Conservation (phyloP, 2,113 vertebrate species). For the Eulemur macaco region DNA sequence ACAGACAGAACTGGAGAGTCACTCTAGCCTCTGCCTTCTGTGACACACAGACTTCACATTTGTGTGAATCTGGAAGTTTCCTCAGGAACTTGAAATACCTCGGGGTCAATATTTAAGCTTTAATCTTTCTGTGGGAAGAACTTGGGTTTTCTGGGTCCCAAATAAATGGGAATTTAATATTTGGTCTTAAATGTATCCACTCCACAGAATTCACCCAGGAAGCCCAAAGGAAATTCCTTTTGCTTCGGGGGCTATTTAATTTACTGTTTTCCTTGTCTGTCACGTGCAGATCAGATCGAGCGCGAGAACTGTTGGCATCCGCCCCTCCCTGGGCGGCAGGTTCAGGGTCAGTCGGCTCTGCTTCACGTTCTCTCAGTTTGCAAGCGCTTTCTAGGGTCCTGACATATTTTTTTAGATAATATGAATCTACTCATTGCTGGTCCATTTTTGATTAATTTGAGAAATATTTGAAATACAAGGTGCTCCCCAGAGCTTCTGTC, state of each 20-base stretch:
- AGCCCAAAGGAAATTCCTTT: neutral
- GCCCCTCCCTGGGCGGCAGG: neutral
- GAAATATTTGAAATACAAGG: neutral
- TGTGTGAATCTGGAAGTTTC: neutral
- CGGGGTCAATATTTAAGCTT: neutral
- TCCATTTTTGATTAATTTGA: neutral
- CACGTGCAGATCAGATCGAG: too few relatives aligned
- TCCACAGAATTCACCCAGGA: neutral
- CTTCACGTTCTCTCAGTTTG: rapidly evolving
- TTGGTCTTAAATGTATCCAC: rapidly evolving
- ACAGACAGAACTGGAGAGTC: rapidly evolving
- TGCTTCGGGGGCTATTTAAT: neutral
- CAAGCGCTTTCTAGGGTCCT: neutral
- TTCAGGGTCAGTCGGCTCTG: rapidly evolving
- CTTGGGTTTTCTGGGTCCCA: neutral
- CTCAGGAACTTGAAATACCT: neutral
- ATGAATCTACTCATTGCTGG: neutral
- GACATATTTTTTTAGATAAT: neutral
- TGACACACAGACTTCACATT: rapidly evolving
- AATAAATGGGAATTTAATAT: neutral
- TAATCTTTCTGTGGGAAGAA: neutral
- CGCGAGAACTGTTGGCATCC: neutral
- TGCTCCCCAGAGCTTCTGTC: neutral
- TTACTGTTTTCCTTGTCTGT: neutral
- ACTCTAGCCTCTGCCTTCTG: rapidly evolving